A percentile compares a stretch with the other conserved stretches of the same genome.
Evolutionary conservation across 2,113 vertebrate species (phyloP).

Genomic region (Pristiophorus japonicus): DNA sequence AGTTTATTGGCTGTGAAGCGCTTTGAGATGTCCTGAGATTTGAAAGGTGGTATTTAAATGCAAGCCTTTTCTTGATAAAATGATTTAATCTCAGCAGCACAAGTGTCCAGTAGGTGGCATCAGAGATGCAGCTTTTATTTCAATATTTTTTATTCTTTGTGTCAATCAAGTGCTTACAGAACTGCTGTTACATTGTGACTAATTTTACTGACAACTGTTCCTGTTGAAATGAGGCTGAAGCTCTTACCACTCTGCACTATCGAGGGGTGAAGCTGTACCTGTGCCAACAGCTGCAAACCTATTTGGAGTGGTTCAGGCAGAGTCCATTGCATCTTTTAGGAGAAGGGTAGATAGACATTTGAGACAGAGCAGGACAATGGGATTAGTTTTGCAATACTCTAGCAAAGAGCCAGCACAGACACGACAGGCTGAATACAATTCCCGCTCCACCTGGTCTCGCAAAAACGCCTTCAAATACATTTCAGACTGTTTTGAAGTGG

Average conservation of each 20-base stretch:
- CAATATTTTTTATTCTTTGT: background rate
- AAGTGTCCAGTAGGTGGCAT: conserved; percentile 10
- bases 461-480: too few species aligned
- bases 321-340: background rate
- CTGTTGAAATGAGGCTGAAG: background rate
- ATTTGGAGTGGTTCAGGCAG: background rate
- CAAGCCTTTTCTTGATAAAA: background rate
- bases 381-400: background rate
- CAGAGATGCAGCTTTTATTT: background rate
- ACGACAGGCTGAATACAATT: background rate
- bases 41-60: too few species aligned
- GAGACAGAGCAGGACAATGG: background rate
- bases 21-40: background rate
- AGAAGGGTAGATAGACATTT: background rate
- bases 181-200: background rate
- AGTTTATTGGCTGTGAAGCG: background rate
- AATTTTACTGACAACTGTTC: background rate
- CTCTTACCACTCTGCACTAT: background rate
- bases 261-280: background rate
- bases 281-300: background rate
- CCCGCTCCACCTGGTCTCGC: too few species aligned
- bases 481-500: too few species aligned
- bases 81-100: background rate
- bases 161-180: background rate
- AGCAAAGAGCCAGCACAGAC: background rate